Base-by-base conservation (phyloP, 2,888 invertebrate genomes). In the Lapara coniferarum region DNA sequence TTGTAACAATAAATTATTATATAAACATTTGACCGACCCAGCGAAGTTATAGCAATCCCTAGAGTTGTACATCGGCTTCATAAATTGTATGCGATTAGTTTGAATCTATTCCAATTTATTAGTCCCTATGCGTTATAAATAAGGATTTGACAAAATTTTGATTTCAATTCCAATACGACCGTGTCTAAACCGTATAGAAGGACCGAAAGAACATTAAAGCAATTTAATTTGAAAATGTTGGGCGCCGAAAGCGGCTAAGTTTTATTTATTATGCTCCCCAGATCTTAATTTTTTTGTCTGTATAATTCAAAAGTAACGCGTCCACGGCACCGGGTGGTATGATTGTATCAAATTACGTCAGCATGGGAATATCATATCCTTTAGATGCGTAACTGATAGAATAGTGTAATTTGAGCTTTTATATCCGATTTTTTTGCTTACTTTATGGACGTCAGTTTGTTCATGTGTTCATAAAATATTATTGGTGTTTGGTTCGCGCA, bases 291-390 rank as follows among this genome's bases (percentile, higher is more conserved):
- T 84, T 91, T 89, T 88, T 88, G 83, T 76, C 70, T 73, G 77
- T 78, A 82, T 85, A 85, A 86, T 85, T 85, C 81, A 85, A 84
- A 82, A 78, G 80, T 84, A 84, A 87, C 84, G 83, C 80, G 79
- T 76, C 78, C 74, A 75, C 80, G 78, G 81, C 87, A 85, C 80
- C 82, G 72, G 89, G 85, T 88, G 90, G 86, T 78, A 73, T 75
- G 82, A 81, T 83, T 84, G 81, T 89, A 86, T 90, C 83, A 83
- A 85, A 89, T 89, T 88, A 88, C 87, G 73, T 76, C 75, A 74
- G 77, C 71, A 76, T 72, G 72, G 74, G 75, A 75, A 71, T 55
- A 67, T 72, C 57, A 71, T 71, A 70, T 70, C n/a, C n/a, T 66
- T 66, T 57, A 63, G 44, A 67, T 67, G 52, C 52, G 52, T 66